Percentiles rank a stretch among this genome's conserved stretches.
phyloP scores from a whole-genome alignment of 2,888 invertebrate species.

The Latrodectus hesperus region DNA sequence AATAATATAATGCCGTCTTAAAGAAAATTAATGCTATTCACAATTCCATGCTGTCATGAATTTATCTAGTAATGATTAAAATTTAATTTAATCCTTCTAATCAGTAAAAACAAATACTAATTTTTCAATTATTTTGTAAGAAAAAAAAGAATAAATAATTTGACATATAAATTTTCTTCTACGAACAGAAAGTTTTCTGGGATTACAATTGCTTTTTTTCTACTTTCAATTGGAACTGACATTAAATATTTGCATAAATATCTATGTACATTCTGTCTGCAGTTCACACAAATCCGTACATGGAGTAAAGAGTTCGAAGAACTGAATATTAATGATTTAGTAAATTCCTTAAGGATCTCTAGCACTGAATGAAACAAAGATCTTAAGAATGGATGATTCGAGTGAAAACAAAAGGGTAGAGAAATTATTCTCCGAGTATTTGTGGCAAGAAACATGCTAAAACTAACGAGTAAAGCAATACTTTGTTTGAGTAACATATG shows the following conservation, averaged over 20 bases:
- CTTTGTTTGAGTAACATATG: not conserved
- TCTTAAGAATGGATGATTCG: not conserved
- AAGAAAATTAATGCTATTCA: no score
- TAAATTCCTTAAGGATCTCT: not conserved
- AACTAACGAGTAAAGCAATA: conserved; percentile 1
- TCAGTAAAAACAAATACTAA: no score
- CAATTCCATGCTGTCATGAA: no score
- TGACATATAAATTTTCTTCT: no score
- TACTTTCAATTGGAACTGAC: not conserved
- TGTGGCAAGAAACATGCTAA: not conserved
- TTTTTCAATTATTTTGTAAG: no score
- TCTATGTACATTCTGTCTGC: not conserved
- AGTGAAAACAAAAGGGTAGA: not conserved
- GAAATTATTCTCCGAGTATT: not conserved
- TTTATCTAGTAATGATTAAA: no score
- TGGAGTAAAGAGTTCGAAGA: not conserved
- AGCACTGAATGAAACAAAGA: not conserved
- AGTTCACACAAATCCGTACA: not conserved
- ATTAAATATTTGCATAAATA: not conserved
- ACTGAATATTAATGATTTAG: not conserved
- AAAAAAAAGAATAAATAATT: no score
- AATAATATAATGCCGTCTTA: no score
- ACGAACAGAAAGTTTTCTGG: no score
- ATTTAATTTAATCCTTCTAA: no score
- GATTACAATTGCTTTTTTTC: no score